phyloP scores from a whole-genome alignment of 2,888 invertebrate genomes.

The Eupithecia tripunctaria region DNA sequence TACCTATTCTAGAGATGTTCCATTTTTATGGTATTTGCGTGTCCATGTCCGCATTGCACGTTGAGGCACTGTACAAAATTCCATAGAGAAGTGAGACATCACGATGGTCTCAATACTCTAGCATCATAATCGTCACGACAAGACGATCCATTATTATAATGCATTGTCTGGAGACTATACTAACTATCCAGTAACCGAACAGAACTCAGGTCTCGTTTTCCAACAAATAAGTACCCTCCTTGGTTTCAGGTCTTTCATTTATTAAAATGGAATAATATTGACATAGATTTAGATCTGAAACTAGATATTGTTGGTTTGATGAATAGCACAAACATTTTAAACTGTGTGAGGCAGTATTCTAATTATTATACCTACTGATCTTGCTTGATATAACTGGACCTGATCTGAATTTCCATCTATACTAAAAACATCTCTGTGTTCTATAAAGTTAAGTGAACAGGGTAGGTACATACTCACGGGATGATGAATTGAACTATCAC shows the following conservation, averaged over 20 bases:
- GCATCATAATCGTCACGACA: no score
- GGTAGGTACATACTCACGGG: neutral
- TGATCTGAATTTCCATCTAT: neutral
- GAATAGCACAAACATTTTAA: neutral
- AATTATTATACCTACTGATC: neutral
- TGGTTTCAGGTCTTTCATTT: conserved; percentile 29
- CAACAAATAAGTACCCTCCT: neutral
- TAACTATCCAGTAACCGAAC: neutral
- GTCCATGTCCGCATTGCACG: neutral
- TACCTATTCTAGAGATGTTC: neutral
- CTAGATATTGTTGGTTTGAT: conserved; percentile 5
- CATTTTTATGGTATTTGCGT: neutral
- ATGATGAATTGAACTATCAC: neutral
- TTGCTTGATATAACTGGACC: neutral
- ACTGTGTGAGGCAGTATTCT: neutral
- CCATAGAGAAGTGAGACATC: neutral
- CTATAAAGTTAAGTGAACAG: conserved; percentile 9
- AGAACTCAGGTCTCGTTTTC: neutral
- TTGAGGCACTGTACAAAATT: neutral
- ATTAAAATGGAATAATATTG: conserved; percentile 27
- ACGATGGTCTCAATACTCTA: neutral
- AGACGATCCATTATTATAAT: neutral
- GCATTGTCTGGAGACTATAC: neutral
- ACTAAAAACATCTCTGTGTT: conserved; percentile 12
- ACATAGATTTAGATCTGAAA: conserved; percentile 19